Percentiles rank a stretch among this genome's conserved stretches.
Evolutionary conservation across 2,113 vertebrate genomes (phyloP).

Genomic region (Lichenostomus cassidix): DNA sequence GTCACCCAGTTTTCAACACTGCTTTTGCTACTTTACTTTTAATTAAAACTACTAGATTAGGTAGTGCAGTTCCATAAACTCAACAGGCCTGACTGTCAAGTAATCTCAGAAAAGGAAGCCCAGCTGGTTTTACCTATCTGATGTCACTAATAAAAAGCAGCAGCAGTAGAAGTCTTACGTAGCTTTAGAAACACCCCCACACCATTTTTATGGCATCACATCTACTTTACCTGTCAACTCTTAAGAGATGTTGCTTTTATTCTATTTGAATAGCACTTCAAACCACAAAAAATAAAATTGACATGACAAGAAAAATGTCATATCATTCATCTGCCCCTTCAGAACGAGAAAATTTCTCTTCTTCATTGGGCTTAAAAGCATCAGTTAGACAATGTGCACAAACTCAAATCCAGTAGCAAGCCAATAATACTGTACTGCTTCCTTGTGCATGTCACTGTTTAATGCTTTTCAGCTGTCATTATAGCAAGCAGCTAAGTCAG

Average conservation of each 20-base stretch:
- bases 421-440: background rate
- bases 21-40: background rate
- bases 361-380: background rate
- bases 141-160: background rate
- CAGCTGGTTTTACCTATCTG: background rate
- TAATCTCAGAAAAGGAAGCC: background rate
- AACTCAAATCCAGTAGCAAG: background rate
- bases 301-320: background rate
- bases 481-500: background rate
- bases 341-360: background rate
- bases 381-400: background rate
- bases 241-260: background rate
- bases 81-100: background rate
- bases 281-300: background rate
- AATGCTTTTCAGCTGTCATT: background rate
- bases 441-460: background rate
- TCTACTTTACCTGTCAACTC: background rate
- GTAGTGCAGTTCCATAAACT: background rate
- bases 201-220: background rate
- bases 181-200: background rate
- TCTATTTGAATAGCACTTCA: background rate
- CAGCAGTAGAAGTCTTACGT: background rate
- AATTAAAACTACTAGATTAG: background rate
- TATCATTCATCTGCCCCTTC: background rate
- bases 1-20: background rate